Evolutionary conservation across 1,140 invertebrate species (phyloP).

Genomic region (Solenopsis invicta): DNA sequence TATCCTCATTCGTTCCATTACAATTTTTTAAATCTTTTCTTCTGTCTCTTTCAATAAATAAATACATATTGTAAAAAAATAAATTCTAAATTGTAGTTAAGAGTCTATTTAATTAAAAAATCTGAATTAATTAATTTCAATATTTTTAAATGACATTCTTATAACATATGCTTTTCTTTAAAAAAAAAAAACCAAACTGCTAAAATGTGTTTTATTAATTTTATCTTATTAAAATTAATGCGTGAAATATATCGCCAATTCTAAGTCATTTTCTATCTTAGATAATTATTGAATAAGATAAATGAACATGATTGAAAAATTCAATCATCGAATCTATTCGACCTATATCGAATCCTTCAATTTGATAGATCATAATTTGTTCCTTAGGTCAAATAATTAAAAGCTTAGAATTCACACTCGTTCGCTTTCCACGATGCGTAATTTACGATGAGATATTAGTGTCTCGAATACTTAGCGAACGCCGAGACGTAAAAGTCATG

Average conservation of each 20-base stretch:
- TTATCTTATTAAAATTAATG: neutral
- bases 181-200: neutral
- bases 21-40: neutral
- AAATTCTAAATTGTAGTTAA: neutral
- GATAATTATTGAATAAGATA: neutral
- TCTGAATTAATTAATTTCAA: neutral
- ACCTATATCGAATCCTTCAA: neutral
- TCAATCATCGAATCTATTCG: neutral
- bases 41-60: neutral
- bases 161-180: neutral
- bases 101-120: neutral
- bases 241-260: neutral
- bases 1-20: neutral
- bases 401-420: neutral
- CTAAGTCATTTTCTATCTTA: neutral
- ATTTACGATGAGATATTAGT: slow-evolving; percentile 13
- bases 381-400: neutral
- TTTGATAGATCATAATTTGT: neutral
- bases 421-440: neutral
- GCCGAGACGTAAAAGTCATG: neutral
- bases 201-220: neutral
- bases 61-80: neutral
- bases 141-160: neutral
- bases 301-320: neutral
- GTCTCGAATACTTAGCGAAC: slow-evolving; percentile 15